Evolutionary conservation across 2,113 vertebrate genomes (phyloP).

Genomic region (Odocoileus hemionus): DNA sequence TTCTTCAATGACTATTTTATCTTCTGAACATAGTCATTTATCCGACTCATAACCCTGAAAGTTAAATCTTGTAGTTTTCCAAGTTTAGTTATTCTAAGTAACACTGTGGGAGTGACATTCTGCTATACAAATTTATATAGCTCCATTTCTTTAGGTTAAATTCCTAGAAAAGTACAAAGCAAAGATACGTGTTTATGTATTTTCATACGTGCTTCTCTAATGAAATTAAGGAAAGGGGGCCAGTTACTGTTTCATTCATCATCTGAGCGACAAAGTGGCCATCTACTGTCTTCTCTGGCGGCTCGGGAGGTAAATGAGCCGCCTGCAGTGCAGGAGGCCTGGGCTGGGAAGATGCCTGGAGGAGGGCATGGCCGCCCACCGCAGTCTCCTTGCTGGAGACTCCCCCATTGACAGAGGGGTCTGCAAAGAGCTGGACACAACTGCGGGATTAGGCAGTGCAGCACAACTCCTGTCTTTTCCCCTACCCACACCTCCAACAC

Average conservation of each 20-base stretch:
- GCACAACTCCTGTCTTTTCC: background rate
- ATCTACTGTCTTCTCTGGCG: background rate
- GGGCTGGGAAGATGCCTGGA: background rate
- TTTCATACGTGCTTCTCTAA: background rate
- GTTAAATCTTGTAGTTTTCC: background rate
- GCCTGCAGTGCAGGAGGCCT: background rate
- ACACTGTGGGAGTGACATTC: background rate
- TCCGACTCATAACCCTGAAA: background rate
- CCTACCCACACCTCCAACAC: no score
- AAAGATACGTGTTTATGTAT: background rate
- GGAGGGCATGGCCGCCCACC: background rate
- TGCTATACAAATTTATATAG: background rate
- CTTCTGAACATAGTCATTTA: background rate
- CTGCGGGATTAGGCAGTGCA: background rate
- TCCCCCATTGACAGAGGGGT: background rate
- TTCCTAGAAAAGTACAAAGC: slow-evolving; percentile 6
- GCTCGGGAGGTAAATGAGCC: background rate
- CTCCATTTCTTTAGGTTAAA: background rate
- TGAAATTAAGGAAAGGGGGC: background rate
- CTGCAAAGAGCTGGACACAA: background rate
- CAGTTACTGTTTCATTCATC: background rate
- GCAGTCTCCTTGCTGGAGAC: background rate
- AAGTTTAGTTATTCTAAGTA: background rate
- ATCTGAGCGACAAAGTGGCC: background rate
- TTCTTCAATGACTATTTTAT: background rate